Conservation (phyloP, 1,140 invertebrate species). For the Calliopsis andreniformis region DNA sequence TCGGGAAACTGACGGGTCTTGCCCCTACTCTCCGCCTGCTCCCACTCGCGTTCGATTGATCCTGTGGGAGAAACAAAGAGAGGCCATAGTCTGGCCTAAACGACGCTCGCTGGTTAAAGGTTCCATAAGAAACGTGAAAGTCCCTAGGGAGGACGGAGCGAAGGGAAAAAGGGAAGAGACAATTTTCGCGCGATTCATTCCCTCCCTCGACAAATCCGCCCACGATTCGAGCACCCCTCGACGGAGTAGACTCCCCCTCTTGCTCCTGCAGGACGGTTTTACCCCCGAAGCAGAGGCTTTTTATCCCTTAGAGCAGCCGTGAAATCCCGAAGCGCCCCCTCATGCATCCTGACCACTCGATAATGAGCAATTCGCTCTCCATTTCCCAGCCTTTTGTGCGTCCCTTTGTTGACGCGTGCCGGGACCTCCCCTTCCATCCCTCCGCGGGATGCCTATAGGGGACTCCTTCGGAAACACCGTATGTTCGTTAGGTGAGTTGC, state of each 20-base stretch:
- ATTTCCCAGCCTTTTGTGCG: conserved; percentile 75
- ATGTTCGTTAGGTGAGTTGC: conserved; percentile 61
- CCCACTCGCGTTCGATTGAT: conserved; percentile 51
- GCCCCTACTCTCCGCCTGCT: too few species aligned
- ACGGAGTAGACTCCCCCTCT: not conserved
- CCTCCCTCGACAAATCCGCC: conserved; percentile 38
- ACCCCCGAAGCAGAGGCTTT: not conserved
- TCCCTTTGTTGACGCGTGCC: conserved; percentile 68
- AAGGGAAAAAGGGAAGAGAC: conserved; percentile 29
- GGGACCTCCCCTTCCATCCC: conserved; percentile 17
- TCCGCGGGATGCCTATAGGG: conserved; percentile 4
- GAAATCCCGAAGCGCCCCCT: conserved; percentile 57
- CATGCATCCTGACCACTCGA: conserved; percentile 64
- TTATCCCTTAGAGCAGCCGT: conserved; percentile 37
- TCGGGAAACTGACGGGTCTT: conserved; percentile 39
- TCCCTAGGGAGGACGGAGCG: conserved; percentile 26
- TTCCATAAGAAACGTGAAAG: conserved; percentile 4
- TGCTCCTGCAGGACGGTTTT: conserved; percentile 29
- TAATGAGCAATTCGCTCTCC: conserved; percentile 77
- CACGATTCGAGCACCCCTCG: conserved; percentile 10
- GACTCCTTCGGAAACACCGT: conserved; percentile 49
- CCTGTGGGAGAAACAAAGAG: conserved; percentile 29
- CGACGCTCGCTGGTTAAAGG: conserved; percentile 1
- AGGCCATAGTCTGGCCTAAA: not conserved
- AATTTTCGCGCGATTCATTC: conserved; percentile 66